Base-by-base conservation (phyloP, 2,888 invertebrate genomes). In the Hemithea aestivaria region DNA sequence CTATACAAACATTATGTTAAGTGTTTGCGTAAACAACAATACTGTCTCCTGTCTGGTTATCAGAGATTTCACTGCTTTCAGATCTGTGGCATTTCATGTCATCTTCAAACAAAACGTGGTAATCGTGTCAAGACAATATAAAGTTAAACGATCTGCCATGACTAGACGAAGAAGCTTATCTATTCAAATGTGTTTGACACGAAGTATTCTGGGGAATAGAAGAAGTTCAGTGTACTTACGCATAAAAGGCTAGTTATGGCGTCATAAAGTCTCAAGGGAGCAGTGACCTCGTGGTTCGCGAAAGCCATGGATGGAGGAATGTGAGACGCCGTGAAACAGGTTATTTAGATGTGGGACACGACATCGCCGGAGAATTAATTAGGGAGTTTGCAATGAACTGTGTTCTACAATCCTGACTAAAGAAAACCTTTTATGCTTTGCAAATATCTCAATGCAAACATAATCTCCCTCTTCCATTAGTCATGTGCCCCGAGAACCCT, bases 221-320 rank as follows among this genome's bases (percentile, higher is more conserved):
- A 27, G 27, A 31, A 28, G 36, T 16, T 30, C 10, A 36, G 33
- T 33, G 29, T 42, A 37, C 37, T 26, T 36, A 40, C 48, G 45
- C 56, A 53, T 49, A 53, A 53, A n/a, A 57, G 48, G 49, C 39
- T 20, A 27, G 39, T 28, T 51, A 48, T 56, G 69, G 65, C 69
- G 68, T 66, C 68, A 55, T 58, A 58, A 58, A 54, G 75, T 75
- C 78, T 73, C 63, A 33, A 48, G 65, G 61, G 75, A 69, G 56
- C 75, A 73, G 53, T 74, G 77, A 78, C 73, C 79, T 58, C 64
- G 45, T 36, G 37, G 40, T 51, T 56, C 55, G 68, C 65, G 53
- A 66, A 67, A 63, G 60, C 59, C 50, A 58, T 60, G 49, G 48
- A 9, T 42, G 41, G 26, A 38, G 51, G 51, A 51, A 48, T 51